Evolutionary conservation across 2,113 vertebrate genomes (phyloP), one percentile per base, ranked within the genome.

Genomic region (Misgurnus anguillicaudatus): DNA sequence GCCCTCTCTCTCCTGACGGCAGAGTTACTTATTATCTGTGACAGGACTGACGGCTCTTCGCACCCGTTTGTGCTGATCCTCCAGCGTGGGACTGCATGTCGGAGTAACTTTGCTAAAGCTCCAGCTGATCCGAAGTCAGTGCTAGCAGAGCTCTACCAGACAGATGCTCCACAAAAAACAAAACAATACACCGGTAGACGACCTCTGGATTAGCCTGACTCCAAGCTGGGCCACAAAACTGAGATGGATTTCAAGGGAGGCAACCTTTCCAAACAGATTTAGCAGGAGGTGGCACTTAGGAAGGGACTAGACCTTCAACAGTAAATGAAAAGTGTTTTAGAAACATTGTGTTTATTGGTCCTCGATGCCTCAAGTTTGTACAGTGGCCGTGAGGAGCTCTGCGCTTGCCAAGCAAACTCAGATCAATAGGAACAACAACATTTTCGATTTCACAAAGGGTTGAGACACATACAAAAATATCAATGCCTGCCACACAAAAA

Each of bases 1-100:
- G n/a, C 24, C 7, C 73, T 83, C 83, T 85, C 85, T 84, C 17
- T 64, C 86, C 79, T 83, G 79, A 81, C 85, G 78, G 75, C 72
- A 75, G 45, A 83, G 83, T 89, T 86, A 90, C 86, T 87, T 88
- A 87, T 85, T 84, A 87, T 89, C 84, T 83, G 77, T 85, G 84
- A 82, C 85, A 80, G 45, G 31, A 8, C 60, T 74, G 72, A 69
- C 73, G 82, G 82, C 81, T 84, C 72, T 83, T 75, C 84, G 86
- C 82, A 84, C 85, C 41, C 80, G 79, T 48, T 75, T 53, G 21
- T 24, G 64, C 6, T 86, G 86, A 81, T 87, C 76, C 79, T 80
- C 80, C 61, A 31, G 19, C 82, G 82, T 64, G 83, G 83, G 51
- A 21, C 41, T 61, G 60, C 77, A 78, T 86, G 69, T 85, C 83